Conservation (phyloP, 2,888 invertebrate species). For the Chymomyza fuscimana region DNA sequence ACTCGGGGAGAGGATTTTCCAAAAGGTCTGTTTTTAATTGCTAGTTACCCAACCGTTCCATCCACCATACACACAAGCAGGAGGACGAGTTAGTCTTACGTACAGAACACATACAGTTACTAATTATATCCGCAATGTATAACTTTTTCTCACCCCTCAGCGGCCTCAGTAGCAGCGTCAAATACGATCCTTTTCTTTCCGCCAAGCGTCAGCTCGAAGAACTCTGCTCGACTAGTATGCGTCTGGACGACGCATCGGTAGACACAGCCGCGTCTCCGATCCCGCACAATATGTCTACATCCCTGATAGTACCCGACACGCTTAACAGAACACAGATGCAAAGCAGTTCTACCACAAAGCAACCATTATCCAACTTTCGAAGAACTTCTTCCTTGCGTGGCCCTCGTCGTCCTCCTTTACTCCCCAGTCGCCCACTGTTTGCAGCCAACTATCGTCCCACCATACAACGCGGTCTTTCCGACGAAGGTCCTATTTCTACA, state of each 20-base stretch:
- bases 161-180: constrained; percentile 69
- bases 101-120: not conserved
- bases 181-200: constrained; percentile 88
- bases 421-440: constrained; percentile 75
- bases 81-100: constrained; percentile 14
- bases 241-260: constrained; percentile 61
- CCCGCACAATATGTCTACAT: constrained; percentile 63
- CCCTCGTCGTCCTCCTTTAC: constrained; percentile 75
- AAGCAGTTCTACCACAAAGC: constrained; percentile 20
- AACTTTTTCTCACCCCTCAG: not conserved
- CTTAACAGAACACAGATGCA: not conserved
- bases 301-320: constrained; percentile 63
- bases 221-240: constrained; percentile 83
- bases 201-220: constrained; percentile 92
- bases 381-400: constrained; percentile 78
- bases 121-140: not conserved
- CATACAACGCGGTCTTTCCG: constrained; percentile 79
- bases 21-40: constrained; percentile 64
- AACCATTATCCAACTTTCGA: constrained; percentile 73
- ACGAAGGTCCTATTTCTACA: constrained; percentile 79
- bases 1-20: constrained; percentile 1
- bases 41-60: constrained; percentile 17
- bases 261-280: constrained; percentile 71
- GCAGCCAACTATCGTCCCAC: constrained; percentile 77
- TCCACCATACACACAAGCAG: constrained; percentile 50